These are phyloP conservation scores for Geophilus truncorum DNA, from an alignment of 2,888 invertebrate genomes.

Conservation along the genomic window DNA sequence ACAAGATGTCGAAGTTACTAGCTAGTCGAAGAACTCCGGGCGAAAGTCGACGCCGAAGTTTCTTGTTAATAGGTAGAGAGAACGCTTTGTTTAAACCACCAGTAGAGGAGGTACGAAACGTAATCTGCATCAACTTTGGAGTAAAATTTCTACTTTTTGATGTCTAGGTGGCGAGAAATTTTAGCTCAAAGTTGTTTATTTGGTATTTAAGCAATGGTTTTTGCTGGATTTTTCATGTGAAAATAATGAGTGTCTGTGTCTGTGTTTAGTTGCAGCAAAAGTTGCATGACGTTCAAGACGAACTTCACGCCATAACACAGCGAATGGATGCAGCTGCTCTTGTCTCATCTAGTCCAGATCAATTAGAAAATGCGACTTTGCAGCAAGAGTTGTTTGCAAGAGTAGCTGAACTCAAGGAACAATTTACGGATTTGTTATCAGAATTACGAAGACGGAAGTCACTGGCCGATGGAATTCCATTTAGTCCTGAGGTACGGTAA, in stretches of 20 bases:
- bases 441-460: slow-evolving; percentile 49
- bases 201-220: too few relatives aligned
- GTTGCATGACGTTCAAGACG: slow-evolving; percentile 46
- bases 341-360: not conserved
- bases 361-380: slow-evolving; percentile 36
- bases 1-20: slow-evolving; percentile 50
- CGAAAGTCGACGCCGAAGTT: slow-evolving; percentile 47
- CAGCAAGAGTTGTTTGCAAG: slow-evolving; percentile 41
- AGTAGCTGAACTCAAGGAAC: slow-evolving; percentile 47
- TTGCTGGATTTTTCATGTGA: too few relatives aligned
- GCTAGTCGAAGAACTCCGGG: slow-evolving; percentile 52
- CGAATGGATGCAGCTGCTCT: slow-evolving; percentile 38
- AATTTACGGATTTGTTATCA: slow-evolving; percentile 49
- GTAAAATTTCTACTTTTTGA: too few relatives aligned
- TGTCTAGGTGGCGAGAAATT: too few relatives aligned
- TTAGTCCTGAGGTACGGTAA: slow-evolving; percentile 39
- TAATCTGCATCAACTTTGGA: not conserved
- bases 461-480: slow-evolving; percentile 42
- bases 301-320: slow-evolving; percentile 44
- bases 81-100: slow-evolving; percentile 46
- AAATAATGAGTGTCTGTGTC: not conserved
- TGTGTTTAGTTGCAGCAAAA: slow-evolving; percentile 44
- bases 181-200: too few relatives aligned
- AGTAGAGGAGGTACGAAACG: slow-evolving; percentile 43
- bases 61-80: slow-evolving; percentile 45